Evolutionary conservation across 2,113 vertebrate species (phyloP), one percentile per base, ranked within the genome.

Genomic region (Engraulis encrasicolus): DNA sequence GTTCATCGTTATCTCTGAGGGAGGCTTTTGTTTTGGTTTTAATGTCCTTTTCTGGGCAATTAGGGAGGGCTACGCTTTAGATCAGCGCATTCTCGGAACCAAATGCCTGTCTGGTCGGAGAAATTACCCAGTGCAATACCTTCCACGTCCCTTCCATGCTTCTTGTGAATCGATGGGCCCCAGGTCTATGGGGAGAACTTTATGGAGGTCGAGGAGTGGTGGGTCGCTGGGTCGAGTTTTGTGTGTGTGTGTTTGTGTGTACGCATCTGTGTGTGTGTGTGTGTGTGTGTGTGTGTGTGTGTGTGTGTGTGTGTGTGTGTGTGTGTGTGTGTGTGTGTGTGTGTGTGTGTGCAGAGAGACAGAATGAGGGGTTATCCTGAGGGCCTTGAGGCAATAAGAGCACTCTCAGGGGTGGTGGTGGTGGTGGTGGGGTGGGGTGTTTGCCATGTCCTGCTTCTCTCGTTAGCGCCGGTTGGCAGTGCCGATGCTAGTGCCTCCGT

Each of bases 391-490:
- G 58, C 58, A 66, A 31, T 31, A 66, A 66, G 88, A 86, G 78
- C 40, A 78, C 58, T 77, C 50, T 79, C 31, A 36, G 40, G 81
- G 84, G 83, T 3, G 38, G 58, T 82, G 84, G 20, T 34, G 38
- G 40, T 3, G 40, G 3, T 3, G 40, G 3, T 6, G 6, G 0
- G 23, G 23, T 66, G 58, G 12, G 23, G 58, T 66, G 58, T 66
- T n/a, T 82, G 61, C 82, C 54, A 83, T 52, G 49, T 82, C 78
- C 71, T 36, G 23, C 71, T 81, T 85, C 78, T 71, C 79, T 48
- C 66, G 82, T 87, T 85, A 86, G 80, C 81, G 50, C 79, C 61
- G 81, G 79, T 71, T 71, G 77, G 84, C 81, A 81, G 83, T 37
- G 78, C 82, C 78, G n/a, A 86, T 61, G 15, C 79, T 77, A 54